Percentiles rank a stretch among this genome's conserved stretches.
Conservation (phyloP, 1,140 invertebrate genomes). For the Bombus pyrosoma region DNA sequence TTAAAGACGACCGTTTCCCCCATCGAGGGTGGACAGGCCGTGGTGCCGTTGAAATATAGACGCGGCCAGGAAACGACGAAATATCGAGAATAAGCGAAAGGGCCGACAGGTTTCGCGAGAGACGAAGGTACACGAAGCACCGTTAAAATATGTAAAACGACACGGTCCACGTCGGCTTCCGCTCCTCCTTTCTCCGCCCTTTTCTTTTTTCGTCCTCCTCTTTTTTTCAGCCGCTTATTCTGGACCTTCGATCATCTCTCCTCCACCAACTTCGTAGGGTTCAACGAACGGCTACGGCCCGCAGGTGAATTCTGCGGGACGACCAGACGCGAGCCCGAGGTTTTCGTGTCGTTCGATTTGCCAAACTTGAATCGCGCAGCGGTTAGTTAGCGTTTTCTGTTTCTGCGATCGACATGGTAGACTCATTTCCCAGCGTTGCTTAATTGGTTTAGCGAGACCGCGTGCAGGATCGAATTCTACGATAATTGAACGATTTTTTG, state of each 20-base stretch:
- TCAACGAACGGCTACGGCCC: constrained; percentile 71
- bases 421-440: background rate
- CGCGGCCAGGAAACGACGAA: constrained; percentile 16
- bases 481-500: background rate
- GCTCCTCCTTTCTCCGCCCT: constrained; percentile 57
- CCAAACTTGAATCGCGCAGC: background rate
- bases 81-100: constrained; percentile 48
- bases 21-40: background rate
- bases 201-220: constrained; percentile 58
- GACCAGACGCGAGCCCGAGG: background rate
- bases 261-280: constrained; percentile 60
- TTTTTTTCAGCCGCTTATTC: constrained; percentile 51
- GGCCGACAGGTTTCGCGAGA: constrained; percentile 50
- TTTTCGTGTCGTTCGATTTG: constrained; percentile 21
- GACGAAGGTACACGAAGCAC: constrained; percentile 65
- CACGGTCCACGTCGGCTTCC: constrained; percentile 58
- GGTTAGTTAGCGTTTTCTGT: background rate
- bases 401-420: background rate
- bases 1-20: background rate
- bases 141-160: constrained; percentile 79
- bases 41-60: constrained; percentile 20
- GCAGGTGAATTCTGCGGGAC: constrained; percentile 60
- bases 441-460: background rate
- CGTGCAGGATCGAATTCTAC: background rate
- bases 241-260: constrained; percentile 73